A percentile compares a stretch with the other conserved stretches of the same genome.
These are phyloP conservation scores for Drosophila buzzatii DNA, from an alignment of 2,888 invertebrate genomes.

Conservation along the genomic window DNA sequence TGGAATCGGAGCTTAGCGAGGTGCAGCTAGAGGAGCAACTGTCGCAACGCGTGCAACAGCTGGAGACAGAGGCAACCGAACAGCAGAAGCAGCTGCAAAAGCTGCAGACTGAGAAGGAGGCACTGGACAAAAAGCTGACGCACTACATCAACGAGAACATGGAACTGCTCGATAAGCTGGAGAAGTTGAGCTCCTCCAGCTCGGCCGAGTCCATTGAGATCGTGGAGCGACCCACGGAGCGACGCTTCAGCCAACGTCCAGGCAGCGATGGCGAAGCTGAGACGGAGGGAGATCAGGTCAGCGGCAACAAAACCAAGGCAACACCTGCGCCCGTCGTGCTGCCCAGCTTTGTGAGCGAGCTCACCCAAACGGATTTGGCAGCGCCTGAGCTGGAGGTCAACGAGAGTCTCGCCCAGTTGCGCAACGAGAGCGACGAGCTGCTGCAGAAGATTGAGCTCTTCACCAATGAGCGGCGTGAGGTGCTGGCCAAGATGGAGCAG, in stretches of 20 bases:
- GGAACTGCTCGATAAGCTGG: constrained; percentile 90
- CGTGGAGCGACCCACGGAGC: constrained; percentile 87
- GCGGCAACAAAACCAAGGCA: constrained; percentile 8
- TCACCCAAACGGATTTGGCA: constrained; percentile 81
- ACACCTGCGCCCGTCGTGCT: constrained; percentile 6
- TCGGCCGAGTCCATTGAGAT: constrained; percentile 92
- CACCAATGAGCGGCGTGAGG: constrained; percentile 89
- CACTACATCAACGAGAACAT: constrained; percentile 90
- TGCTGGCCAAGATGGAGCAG: constrained; percentile 89
- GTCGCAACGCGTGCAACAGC: constrained; percentile 84
- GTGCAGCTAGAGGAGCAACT: constrained; percentile 93
- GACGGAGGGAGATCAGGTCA: constrained; percentile 1
- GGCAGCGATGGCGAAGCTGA: constrained; percentile 55
- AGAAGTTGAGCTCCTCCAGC: constrained; percentile 91
- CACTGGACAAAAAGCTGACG: constrained; percentile 88
- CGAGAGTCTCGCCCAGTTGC: constrained; percentile 87
- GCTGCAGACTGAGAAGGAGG: constrained; percentile 88
- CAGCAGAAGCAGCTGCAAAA: constrained; percentile 73
- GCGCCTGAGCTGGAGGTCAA: constrained; percentile 84
- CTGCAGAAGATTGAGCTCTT: constrained; percentile 89
- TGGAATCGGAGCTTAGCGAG: constrained; percentile 91
- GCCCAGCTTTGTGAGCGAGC: constrained; percentile 71
- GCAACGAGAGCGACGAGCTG: constrained; percentile 89
- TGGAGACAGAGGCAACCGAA: constrained; percentile 86
- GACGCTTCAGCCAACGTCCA: constrained; percentile 66